These are phyloP conservation scores for Sapayoa aenigma DNA, from an alignment of 2,113 vertebrate genomes.

Conservation along the genomic window DNA sequence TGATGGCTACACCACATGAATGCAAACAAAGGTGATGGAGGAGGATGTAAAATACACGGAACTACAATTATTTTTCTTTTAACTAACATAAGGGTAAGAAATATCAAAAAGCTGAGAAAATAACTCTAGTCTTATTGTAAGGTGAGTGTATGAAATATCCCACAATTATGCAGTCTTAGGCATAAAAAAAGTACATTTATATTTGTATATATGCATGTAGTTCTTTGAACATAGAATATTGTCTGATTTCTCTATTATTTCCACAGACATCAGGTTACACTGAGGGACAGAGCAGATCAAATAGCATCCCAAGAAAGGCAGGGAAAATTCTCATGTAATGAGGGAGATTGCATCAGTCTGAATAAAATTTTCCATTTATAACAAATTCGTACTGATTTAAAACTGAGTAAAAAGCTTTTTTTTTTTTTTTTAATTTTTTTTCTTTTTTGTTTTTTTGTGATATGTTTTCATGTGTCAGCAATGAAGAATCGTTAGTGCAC, in stretches of 20 bases:
- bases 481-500: not conserved
- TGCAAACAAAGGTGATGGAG: not conserved
- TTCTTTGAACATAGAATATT: not conserved
- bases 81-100: not conserved
- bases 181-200: not conserved
- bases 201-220: not conserved
- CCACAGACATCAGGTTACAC: not conserved
- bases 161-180: not conserved
- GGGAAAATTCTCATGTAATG: not conserved
- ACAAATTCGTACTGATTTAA: not conserved
- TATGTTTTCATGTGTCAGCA: not conserved
- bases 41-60: not conserved
- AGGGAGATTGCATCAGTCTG: not conserved
- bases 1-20: not conserved
- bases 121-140: not conserved
- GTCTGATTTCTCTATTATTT: not conserved
- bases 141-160: not conserved
- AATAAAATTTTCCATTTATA: not conserved
- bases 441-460: not conserved
- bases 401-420: not conserved
- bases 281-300: not conserved
- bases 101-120: not conserved
- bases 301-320: not conserved
- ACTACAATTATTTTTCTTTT: not conserved
- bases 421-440: not conserved